phyloP scores from a whole-genome alignment of 2,797 vertebrate species.

The Thripadectes ignobilis region DNA sequence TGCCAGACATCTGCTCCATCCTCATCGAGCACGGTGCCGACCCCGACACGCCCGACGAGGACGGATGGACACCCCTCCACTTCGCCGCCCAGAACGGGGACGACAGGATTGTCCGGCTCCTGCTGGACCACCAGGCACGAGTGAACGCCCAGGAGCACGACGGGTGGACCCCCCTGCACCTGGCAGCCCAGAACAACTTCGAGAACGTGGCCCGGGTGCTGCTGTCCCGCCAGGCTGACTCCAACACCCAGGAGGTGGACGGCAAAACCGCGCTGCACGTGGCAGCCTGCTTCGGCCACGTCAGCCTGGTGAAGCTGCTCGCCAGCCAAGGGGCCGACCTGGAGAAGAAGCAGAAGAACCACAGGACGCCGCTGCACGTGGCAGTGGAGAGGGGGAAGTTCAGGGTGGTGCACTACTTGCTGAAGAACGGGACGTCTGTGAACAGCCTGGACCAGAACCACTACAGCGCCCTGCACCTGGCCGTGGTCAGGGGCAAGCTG shows the following conservation, averaged over 20 bases:
- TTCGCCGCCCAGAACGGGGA: slow-evolving; percentile 88
- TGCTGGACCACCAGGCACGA: slow-evolving; percentile 80
- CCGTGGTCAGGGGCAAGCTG: slow-evolving; percentile 78
- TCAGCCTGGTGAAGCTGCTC: slow-evolving; percentile 83
- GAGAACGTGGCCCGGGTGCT: slow-evolving; percentile 84
- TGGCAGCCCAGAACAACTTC: slow-evolving; percentile 88
- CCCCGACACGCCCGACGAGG: slow-evolving; percentile 75
- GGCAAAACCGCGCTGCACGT: slow-evolving; percentile 84
- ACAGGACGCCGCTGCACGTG: slow-evolving; percentile 81
- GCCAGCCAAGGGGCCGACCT: slow-evolving; percentile 80
- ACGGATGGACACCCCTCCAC: slow-evolving; percentile 84
- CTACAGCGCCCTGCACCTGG: slow-evolving; percentile 84
- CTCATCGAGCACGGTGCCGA: slow-evolving; percentile 76
- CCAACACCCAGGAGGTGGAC: slow-evolving; percentile 56
- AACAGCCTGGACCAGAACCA: slow-evolving; percentile 74
- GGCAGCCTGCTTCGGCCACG: slow-evolving; percentile 83
- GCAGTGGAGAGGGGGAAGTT: slow-evolving; percentile 84
- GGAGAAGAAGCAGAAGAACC: slow-evolving; percentile 75
- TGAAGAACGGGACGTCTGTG: slow-evolving; percentile 70
- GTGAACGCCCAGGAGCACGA: slow-evolving; percentile 76
- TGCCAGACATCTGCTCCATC: slow-evolving; percentile 74
- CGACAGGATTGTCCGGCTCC: slow-evolving; percentile 71
- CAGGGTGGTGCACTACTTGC: slow-evolving; percentile 80
- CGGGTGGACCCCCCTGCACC: slow-evolving; percentile 85
- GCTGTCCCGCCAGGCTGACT: slow-evolving; percentile 74